Percentiles rank a stretch among this genome's conserved stretches.
These are phyloP conservation scores for Acronicta aceris DNA, from an alignment of 2,888 invertebrate species.

Conservation along the genomic window DNA sequence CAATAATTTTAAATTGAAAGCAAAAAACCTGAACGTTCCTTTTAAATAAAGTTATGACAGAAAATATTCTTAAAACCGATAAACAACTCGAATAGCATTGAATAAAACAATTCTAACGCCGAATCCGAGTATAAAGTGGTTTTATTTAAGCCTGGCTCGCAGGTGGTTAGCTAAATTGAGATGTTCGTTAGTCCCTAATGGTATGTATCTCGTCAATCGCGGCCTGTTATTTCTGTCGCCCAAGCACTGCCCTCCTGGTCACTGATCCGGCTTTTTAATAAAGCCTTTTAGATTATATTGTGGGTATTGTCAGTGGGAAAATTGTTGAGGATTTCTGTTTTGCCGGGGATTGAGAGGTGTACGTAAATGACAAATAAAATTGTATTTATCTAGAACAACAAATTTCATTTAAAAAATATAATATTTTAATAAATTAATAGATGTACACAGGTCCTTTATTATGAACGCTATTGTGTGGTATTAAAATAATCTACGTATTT, in stretches of 20 bases:
- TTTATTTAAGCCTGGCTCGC: slow-evolving; percentile 62
- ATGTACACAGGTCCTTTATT: too few relatives aligned
- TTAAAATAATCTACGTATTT: too few relatives aligned
- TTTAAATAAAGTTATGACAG: slow-evolving; percentile 3
- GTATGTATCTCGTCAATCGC: slow-evolving; percentile 79
- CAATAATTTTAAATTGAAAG: too few relatives aligned
- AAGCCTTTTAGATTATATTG: slow-evolving; percentile 45
- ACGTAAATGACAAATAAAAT: not conserved
- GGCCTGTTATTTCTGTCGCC: slow-evolving; percentile 75
- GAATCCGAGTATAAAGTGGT: slow-evolving; percentile 32
- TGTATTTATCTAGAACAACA: too few relatives aligned
- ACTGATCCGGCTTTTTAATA: slow-evolving; percentile 55
- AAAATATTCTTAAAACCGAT: slow-evolving; percentile 1
- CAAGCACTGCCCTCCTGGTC: slow-evolving; percentile 57
- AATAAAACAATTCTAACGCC: slow-evolving; percentile 51
- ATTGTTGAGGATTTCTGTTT: slow-evolving; percentile 1
- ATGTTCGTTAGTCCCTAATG: slow-evolving; percentile 81
- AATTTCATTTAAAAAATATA: too few relatives aligned
- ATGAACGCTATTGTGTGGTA: too few relatives aligned
- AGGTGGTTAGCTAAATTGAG: slow-evolving; percentile 81
- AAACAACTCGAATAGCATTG: slow-evolving; percentile 9
- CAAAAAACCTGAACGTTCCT: too few relatives aligned
- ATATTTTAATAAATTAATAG: too few relatives aligned
- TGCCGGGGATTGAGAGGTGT: not conserved
- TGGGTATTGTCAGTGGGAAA: slow-evolving; percentile 19